Evolutionary conservation across 2,113 vertebrate species (phyloP), one percentile per base, ranked within the genome.

Genomic region (Crotalus tigris): DNA sequence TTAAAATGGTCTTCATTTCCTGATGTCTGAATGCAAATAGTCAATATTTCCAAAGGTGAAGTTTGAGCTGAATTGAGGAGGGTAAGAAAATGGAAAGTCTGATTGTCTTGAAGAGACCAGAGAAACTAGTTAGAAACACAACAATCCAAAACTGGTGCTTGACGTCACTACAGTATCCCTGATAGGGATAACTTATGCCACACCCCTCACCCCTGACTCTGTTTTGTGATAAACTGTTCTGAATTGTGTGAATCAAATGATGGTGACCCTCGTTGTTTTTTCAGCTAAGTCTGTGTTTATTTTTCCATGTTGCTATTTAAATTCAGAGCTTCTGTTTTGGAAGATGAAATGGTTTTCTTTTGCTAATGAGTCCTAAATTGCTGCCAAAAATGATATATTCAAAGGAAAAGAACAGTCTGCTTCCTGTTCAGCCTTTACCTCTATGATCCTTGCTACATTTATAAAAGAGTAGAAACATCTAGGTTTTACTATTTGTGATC

Each of bases 281-380:
- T 49, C 46, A 86, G 88, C 88, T n/a, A 39, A 61, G 46, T 53
- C 29, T 26, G 12, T 93, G 88, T 86, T 29, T 90, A 93, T 86
- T 93, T 93, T 86, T 90, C 75, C 92, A 90, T 61, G 44, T 33
- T 59, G 39, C 87, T 93, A 89, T 57, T 90, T 93, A 59, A 53
- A 59, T 93, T 93, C 55, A 53, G 26, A 93, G 88, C 55, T 53
- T 21, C 54, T 85, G 57, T 86, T 86, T 53, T 55, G 23, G 55
- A n/a, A 26, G 59, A 59, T 59, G 26, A 59, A 51, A 54, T 58
- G 53, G 39, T 90, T 39, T 53, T 53, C 57, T 59, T 90, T 59
- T 87, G 92, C 89, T 90, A 58, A 85, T 59, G 26, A 19, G 44
- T 90, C 44, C 85, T 89, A 49, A 90, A 29, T 55, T 33, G 26